Base-by-base conservation (phyloP, 2,113 vertebrate species). In the Cinclus cinclus region DNA sequence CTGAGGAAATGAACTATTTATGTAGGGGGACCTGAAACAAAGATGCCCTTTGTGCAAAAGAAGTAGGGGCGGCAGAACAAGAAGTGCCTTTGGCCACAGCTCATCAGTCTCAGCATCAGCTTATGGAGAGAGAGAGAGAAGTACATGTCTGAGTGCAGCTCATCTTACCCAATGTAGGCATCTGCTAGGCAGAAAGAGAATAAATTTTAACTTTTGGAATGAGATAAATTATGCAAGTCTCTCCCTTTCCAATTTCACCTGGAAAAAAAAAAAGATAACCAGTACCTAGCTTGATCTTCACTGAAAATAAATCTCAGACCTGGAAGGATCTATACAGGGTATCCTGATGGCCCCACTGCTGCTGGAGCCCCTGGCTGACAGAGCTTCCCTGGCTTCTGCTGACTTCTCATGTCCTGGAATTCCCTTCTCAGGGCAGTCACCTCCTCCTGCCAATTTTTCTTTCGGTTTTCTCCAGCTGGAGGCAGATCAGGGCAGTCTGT, bases 1-100 rank as follows among this genome's bases (percentile, higher is more conserved):
- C 76, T 91, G 44, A 95, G 67, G 75, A 93, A 91, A 71, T 18
- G 9, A 60, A 11, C 62, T 90, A 2, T 85, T 85, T 85, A 83
- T 73, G 25, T 41, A 58, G 50, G 37, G 56, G 21, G 15, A 44
- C 33, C 33, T 75, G 58, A 76, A 90, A 87, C 76, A 91, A 87
- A 92, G 73, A 18, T 81, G 59, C 25, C 13, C 59, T 90, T 83
- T 3, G 3, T 87, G 53, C 70, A 50, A 15, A 16, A 35, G 13
- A 89, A 80, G 59, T 23, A 76, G 50, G 49, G 25, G 31, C 63
- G 35, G 64, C 69, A 77, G 89, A 92, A 89, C 64, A 73, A 86
- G 70, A 75, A 80, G 93, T 81, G 25, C 50, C 15, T 31, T 53
- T 81, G 73, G 55, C 68, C 42, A 20, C 58, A 92, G 55, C 53